Conservation (phyloP, 2,113 vertebrate species). For the Capra hircus region DNA sequence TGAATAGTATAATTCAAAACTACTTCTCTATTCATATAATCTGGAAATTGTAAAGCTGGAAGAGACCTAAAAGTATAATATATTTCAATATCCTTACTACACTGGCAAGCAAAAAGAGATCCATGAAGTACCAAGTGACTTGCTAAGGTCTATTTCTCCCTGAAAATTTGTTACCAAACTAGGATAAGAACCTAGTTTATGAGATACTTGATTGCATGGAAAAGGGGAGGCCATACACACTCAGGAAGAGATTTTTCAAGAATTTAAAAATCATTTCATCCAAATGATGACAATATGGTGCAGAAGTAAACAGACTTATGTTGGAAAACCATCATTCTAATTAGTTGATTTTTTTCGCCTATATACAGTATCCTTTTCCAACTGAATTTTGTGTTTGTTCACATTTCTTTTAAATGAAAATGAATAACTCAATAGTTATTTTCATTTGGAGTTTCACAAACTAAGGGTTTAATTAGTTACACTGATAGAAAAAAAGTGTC, state of each 20-base stretch:
- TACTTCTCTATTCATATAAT: not conserved
- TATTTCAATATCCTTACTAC: not conserved
- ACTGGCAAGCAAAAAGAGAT: not conserved
- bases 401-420: slow-evolving; percentile 26
- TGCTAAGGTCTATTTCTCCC: not conserved
- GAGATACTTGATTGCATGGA: not conserved
- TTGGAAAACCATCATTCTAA: not conserved
- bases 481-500: not conserved
- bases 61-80: not conserved
- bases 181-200: not conserved
- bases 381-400: not conserved
- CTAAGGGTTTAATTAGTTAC: not conserved
- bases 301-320: not conserved
- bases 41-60: not conserved
- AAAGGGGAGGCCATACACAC: not conserved
- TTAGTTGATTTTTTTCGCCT: not conserved
- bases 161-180: not conserved
- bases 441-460: not conserved
- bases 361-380: not conserved
- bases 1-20: not conserved
- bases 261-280: not conserved
- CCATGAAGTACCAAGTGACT: not conserved
- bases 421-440: not conserved
- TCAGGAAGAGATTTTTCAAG: not conserved
- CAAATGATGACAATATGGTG: not conserved